A percentile compares a stretch with the other conserved stretches of the same genome.
These are phyloP conservation scores for Eidolon helvum DNA, from an alignment of 2,113 vertebrate species.

Conservation along the genomic window DNA sequence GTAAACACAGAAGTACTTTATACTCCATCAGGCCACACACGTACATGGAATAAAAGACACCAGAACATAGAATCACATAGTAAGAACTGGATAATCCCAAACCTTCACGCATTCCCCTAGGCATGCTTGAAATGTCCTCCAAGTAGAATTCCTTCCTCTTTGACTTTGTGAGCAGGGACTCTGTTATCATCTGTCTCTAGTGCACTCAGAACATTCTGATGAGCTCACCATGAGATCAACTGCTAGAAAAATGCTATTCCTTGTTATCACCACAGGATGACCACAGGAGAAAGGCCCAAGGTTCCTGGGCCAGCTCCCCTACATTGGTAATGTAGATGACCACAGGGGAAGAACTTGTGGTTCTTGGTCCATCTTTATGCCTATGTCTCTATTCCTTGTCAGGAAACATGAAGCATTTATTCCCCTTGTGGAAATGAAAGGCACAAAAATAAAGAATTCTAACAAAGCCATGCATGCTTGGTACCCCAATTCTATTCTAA, in stretches of 20 bases:
- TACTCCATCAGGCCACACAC: background rate
- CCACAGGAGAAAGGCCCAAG: background rate
- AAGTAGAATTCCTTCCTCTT: background rate
- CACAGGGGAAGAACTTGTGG: background rate
- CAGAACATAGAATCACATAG: background rate
- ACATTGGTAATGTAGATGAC: background rate
- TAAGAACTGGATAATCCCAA: background rate
- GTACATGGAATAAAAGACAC: fast-evolving
- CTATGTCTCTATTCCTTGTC: background rate
- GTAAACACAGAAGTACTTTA: background rate
- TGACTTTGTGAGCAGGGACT: background rate
- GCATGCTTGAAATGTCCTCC: background rate
- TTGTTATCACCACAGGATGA: background rate
- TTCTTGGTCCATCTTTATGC: too few species aligned
- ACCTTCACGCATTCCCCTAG: fast-evolving
- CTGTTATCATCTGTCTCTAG: background rate
- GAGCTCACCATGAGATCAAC: background rate
- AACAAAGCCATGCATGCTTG: background rate
- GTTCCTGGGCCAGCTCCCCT: too few species aligned
- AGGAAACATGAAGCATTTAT: background rate
- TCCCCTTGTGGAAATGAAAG: background rate
- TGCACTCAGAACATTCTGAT: fast-evolving
- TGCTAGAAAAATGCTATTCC: background rate
- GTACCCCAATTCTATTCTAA: background rate
- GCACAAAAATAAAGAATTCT: background rate